phyloP scores from a whole-genome alignment of 2,113 vertebrate species.

The Sisor rabdophorus region DNA sequence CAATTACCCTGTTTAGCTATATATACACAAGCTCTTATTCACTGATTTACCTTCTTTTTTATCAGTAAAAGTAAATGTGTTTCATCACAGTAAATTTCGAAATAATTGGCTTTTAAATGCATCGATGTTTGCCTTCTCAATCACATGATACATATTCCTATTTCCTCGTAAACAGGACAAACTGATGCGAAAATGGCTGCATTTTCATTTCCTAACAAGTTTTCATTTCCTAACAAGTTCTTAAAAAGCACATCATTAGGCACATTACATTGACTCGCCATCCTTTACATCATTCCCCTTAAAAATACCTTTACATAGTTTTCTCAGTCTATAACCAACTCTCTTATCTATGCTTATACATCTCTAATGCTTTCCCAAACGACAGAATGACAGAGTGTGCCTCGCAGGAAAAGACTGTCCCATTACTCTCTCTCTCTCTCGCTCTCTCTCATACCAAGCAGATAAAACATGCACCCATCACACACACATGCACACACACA shows the following conservation, averaged over 20 bases:
- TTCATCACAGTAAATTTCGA: neutral
- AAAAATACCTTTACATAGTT: constrained; percentile 18
- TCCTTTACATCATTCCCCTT: constrained; percentile 19
- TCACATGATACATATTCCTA: constrained; percentile 37
- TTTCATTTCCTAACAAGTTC: constrained; percentile 16
- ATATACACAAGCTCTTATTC: constrained; percentile 22
- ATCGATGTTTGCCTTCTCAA: constrained; percentile 38
- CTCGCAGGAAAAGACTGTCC: constrained; percentile 44
- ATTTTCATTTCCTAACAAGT: constrained; percentile 41
- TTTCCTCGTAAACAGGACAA: constrained; percentile 17
- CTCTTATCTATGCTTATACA: constrained; percentile 21
- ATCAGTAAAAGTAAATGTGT: constrained; percentile 13
- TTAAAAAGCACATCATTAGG: constrained; percentile 33
- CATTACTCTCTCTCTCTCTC: constrained; percentile 39
- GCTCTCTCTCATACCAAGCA: constrained; percentile 16
- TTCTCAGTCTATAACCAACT: constrained; percentile 40
- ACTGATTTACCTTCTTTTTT: constrained; percentile 3
- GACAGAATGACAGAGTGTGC: constrained; percentile 44
- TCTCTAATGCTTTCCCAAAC: constrained; percentile 31
- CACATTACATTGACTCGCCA: neutral
- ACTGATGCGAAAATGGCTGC: constrained; percentile 25
- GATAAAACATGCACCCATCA: neutral
- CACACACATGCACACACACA: constrained; percentile 5
- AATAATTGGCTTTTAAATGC: constrained; percentile 23
- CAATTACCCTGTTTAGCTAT: constrained; percentile 14